These are phyloP conservation scores for Cabera pusaria DNA, from an alignment of 2,888 invertebrate species.

Conservation along the genomic window DNA sequence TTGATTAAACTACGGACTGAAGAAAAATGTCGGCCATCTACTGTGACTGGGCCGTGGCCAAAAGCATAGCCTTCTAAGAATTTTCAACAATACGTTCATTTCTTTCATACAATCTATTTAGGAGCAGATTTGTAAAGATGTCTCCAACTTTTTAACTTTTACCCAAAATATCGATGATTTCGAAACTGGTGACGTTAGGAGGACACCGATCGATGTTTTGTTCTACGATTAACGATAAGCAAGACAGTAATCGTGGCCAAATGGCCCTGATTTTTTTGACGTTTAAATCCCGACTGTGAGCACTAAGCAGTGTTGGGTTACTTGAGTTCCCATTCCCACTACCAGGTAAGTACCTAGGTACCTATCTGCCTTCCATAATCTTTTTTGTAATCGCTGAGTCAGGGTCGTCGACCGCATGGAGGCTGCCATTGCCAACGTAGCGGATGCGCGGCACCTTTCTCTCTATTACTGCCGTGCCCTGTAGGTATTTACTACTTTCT, in stretches of 20 bases:
- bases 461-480: conserved; percentile 66
- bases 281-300: conserved; percentile 22
- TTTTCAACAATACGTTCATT: conserved; percentile 29
- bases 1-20: too few species aligned
- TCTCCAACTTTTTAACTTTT: conserved; percentile 27
- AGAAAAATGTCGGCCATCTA: conserved; percentile 26
- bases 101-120: conserved; percentile 27
- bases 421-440: conserved; percentile 68
- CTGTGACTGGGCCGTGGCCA: conserved; percentile 20
- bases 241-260: conserved; percentile 15
- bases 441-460: conserved; percentile 73
- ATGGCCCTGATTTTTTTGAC: conserved; percentile 20
- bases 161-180: conserved; percentile 22
- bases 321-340: conserved; percentile 29
- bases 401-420: conserved; percentile 76
- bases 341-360: conserved; percentile 46
- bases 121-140: conserved; percentile 29
- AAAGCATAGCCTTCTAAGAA: conserved; percentile 32
- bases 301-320: conserved; percentile 21
- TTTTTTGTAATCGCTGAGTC: conserved; percentile 74
- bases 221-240: conserved; percentile 19
- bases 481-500: conserved; percentile 50
- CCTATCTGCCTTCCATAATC: conserved; percentile 60
- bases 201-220: conserved; percentile 14
- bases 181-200: conserved; percentile 6